Conservation (phyloP, 2,888 invertebrate species). For the Junonia oenone region DNA sequence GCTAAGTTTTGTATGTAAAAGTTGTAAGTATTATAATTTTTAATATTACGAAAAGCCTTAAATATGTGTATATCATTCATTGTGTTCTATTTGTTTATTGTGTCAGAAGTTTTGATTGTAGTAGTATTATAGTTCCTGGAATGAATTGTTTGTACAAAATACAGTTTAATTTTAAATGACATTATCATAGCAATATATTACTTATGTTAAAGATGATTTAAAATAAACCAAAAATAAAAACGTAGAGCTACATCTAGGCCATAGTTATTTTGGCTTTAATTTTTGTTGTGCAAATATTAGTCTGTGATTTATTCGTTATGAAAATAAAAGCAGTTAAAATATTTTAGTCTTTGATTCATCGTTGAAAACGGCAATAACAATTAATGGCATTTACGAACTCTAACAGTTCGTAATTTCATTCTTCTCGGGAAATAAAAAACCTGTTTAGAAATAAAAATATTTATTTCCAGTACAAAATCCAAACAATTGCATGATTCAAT, state of each 20-base stretch:
- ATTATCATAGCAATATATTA: neutral
- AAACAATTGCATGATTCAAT: constrained; percentile 28
- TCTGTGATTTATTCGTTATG: constrained; percentile 21
- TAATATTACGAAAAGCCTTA: neutral
- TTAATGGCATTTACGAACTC: too few relatives aligned
- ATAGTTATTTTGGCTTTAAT: neutral
- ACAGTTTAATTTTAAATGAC: neutral
- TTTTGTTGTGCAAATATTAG: constrained; percentile 21
- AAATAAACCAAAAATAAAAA: neutral
- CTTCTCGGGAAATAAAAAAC: neutral
- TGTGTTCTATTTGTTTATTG: too few relatives aligned
- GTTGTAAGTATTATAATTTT: neutral
- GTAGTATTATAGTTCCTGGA: neutral
- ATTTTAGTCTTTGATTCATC: neutral
- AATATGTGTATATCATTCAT: neutral
- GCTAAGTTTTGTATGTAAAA: neutral
- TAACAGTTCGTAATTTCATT: too few relatives aligned
- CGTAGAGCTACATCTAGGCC: neutral
- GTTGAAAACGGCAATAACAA: too few relatives aligned
- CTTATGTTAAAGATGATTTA: neutral
- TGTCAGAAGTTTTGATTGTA: neutral
- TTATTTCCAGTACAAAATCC: constrained; percentile 56
- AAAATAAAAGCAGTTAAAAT: neutral
- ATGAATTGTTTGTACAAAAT: neutral
- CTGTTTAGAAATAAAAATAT: constrained; percentile 29